Percentiles rank a stretch among this genome's conserved stretches.
Evolutionary conservation across 2,113 vertebrate genomes (phyloP).

Genomic region (Cheirogaleus medius): DNA sequence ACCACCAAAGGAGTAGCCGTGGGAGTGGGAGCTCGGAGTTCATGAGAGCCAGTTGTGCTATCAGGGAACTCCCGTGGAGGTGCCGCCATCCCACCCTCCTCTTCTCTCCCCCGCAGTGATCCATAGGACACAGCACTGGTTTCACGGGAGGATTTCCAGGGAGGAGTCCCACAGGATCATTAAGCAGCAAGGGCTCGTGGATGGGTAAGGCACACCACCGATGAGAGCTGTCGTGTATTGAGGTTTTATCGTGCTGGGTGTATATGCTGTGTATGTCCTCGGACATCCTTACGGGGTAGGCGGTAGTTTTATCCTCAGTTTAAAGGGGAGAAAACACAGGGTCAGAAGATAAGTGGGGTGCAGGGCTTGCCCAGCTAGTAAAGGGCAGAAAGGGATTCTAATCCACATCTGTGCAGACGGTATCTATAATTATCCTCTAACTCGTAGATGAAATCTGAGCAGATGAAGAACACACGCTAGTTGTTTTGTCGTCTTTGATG

Average conservation of each 20-base stretch:
- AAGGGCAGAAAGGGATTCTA: background rate
- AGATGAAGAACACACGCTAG: no score
- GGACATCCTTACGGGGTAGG: accelerated
- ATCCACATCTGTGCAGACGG: accelerated
- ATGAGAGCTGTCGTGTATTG: accelerated
- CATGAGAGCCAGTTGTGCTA: accelerated
- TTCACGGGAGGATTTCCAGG: constrained; percentile 95
- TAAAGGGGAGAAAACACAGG: background rate
- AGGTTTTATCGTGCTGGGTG: accelerated
- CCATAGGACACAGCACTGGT: constrained; percentile 97
- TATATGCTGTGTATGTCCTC: accelerated
- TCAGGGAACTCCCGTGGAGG: background rate
- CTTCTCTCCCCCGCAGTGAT: constrained; percentile 87
- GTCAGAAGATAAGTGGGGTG: no score
- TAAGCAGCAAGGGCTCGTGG: constrained; percentile 96
- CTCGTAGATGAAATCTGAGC: background rate
- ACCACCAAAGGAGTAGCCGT: accelerated
- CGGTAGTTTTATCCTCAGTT: background rate
- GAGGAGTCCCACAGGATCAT: constrained; percentile 97
- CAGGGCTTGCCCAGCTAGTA: accelerated
- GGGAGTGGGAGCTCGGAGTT: accelerated
- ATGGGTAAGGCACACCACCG: constrained; percentile 87
- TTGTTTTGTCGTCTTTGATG: background rate
- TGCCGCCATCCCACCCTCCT: background rate
- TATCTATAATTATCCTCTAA: background rate